These are phyloP conservation scores for Notothenia coriiceps DNA, from an alignment of 2,113 vertebrate genomes.

Conservation along the genomic window DNA sequence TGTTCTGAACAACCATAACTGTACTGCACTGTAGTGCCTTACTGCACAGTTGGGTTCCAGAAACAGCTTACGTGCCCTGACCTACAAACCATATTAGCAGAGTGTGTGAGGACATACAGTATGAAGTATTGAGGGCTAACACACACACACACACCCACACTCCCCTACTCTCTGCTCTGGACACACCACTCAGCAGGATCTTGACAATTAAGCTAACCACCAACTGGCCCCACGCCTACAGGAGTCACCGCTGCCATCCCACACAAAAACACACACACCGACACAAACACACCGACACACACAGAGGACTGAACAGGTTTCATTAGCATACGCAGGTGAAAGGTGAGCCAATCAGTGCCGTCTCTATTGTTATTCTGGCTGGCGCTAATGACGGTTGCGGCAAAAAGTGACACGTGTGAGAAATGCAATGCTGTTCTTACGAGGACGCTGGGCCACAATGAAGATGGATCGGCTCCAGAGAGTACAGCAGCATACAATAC, in stretches of 20 bases:
- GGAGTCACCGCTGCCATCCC: slow-evolving; percentile 50
- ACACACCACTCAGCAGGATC: slow-evolving; percentile 73
- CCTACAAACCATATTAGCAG: slow-evolving; percentile 61
- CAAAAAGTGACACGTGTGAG: slow-evolving; percentile 66
- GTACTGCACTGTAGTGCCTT: slow-evolving; percentile 8
- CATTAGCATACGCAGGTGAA: slow-evolving; percentile 84
- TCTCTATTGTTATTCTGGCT: slow-evolving; percentile 58
- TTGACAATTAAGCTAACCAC: slow-evolving; percentile 84
- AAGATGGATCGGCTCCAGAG: slow-evolving; percentile 59
- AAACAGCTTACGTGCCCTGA: slow-evolving; percentile 49
- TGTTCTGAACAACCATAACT: slow-evolving; percentile 4
- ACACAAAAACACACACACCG: background rate
- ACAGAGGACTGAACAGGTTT: slow-evolving; percentile 16
- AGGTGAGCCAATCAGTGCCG: slow-evolving; percentile 81
- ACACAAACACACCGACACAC: slow-evolving; percentile 10
- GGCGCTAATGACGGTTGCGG: slow-evolving; percentile 69
- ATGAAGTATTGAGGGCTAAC: slow-evolving; percentile 39
- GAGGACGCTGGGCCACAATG: slow-evolving; percentile 56
- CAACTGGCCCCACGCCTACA: slow-evolving; percentile 62
- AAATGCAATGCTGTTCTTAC: slow-evolving; percentile 60
- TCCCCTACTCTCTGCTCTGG: slow-evolving; percentile 47
- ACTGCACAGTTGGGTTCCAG: slow-evolving; percentile 36
- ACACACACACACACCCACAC: slow-evolving; percentile 11
- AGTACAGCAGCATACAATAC: slow-evolving; percentile 26
- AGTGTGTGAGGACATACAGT: slow-evolving; percentile 45